phyloP scores from a whole-genome alignment of 2,113 vertebrate genomes.

The Parus major region DNA sequence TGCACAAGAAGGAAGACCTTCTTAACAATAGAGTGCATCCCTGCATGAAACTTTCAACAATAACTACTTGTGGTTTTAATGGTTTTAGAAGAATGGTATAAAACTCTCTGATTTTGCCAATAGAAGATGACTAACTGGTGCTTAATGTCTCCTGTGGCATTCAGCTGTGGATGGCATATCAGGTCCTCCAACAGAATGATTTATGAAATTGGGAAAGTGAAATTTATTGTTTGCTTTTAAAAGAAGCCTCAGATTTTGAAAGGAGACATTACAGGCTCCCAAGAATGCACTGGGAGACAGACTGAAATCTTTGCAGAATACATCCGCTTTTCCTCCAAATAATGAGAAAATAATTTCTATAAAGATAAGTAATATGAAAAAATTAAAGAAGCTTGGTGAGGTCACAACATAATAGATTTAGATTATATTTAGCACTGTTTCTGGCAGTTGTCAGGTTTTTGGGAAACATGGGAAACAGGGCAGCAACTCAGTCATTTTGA shows the following conservation, averaged over 20 bases:
- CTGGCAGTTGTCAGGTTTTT: background rate
- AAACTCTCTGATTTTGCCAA: background rate
- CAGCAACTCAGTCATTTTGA: background rate
- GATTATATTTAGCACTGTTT: background rate
- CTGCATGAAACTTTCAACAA: slow-evolving; percentile 7
- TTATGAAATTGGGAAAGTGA: background rate
- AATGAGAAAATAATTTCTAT: background rate
- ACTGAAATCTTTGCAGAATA: background rate
- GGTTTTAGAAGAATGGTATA: background rate
- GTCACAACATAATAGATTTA: background rate
- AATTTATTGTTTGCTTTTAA: background rate
- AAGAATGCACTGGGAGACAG: background rate
- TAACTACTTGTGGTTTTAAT: background rate
- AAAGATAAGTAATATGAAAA: background rate
- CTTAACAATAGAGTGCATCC: background rate
- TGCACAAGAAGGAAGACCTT: background rate
- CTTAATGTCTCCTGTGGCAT: background rate
- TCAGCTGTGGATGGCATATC: background rate
- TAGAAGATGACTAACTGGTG: background rate
- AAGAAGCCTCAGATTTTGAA: background rate
- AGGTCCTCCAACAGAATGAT: background rate
- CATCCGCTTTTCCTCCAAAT: background rate
- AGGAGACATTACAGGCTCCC: background rate
- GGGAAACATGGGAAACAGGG: background rate
- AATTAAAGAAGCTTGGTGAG: background rate